Base-by-base conservation (phyloP, 2,113 vertebrate species). In the Cyprinodon brontotheroides region DNA sequence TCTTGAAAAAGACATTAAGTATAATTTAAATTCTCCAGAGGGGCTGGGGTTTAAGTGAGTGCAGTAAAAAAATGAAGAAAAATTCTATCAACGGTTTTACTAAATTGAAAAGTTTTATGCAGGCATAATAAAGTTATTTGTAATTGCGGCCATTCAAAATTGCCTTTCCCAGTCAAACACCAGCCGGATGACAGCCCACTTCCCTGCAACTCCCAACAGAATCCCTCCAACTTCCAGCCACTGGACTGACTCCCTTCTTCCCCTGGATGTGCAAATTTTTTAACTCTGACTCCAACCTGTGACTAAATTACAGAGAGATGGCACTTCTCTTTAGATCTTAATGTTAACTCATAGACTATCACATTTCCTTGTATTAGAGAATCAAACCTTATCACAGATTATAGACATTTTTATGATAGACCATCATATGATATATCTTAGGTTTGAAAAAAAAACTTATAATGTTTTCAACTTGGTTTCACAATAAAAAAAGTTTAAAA, bases 21-120 rank as follows among this genome's bases (percentile, higher is more conserved):
- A 4, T 8, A 41, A 63, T 59, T 38, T 45, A 80, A 65, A n/a
- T 43, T 53, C 10, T 22, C 57, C 17, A 61, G 69, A 72, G 48
- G 36, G 74, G 6, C 50, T 57, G 15, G 48, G 48, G 48, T 50
- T 74, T 43, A 36, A 50, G 57, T 68, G 15, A 48, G 29, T 59
- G 41, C 36, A 50, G 22, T 13, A 57, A 61, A 61, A 37, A 12
- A 13, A 61, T 38, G 3, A 3, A 8, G 9, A 38, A 17, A 9
- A 38, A 3, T 62, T 60, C 43, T 8, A 57, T 57, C 50, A 57
- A 57, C 17, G n/a, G 17, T 57, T n/a, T 29, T 57, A 7, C 50
- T 20, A 3, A 57, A 57, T 3, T 57, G 17, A 57, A 57, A 57
- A 20, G 50, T 20, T n/a, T 57, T n/a, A 57, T 57, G 50, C 17